A percentile compares a stretch with the other conserved stretches of the same genome.
Evolutionary conservation across 2,113 vertebrate species (phyloP).

Genomic region (Colinus virginianus): DNA sequence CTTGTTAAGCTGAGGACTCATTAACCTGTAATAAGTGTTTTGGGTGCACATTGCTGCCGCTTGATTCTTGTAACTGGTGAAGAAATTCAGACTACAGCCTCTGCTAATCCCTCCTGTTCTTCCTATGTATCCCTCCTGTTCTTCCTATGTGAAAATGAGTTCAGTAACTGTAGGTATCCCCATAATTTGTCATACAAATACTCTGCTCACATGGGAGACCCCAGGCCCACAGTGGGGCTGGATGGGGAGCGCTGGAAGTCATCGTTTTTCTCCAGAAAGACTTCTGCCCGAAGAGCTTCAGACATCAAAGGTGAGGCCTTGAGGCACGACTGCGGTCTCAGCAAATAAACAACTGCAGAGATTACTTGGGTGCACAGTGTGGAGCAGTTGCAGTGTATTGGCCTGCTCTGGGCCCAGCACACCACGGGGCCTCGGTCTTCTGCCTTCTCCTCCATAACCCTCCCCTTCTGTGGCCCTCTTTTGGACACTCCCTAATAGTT

Average conservation of each 20-base stretch:
- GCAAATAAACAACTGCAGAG: slow-evolving; percentile 53
- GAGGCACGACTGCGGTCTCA: slow-evolving; percentile 26
- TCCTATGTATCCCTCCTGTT: background rate
- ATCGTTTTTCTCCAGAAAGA: slow-evolving; percentile 1
- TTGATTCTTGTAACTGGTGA: background rate
- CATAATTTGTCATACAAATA: background rate
- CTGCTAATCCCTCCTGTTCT: background rate
- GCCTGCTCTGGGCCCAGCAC: no score
- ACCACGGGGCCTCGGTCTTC: no score
- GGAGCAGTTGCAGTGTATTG: background rate
- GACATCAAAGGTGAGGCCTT: slow-evolving; percentile 28
- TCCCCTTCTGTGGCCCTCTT: no score
- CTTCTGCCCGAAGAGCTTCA: slow-evolving; percentile 17
- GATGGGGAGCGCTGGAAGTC: background rate
- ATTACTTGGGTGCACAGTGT: background rate
- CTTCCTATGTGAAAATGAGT: background rate
- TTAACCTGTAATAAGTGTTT: background rate
- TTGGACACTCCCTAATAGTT: no score
- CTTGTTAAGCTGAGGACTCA: background rate
- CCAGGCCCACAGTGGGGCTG: background rate
- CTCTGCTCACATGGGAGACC: background rate
- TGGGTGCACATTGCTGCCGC: background rate
- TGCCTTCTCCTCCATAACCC: no score
- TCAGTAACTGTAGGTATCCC: background rate
- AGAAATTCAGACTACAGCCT: background rate